Evolutionary conservation across 2,888 invertebrate genomes (phyloP), one percentile per base, ranked within the genome.

Genomic region (Pterobdella sp.): DNA sequence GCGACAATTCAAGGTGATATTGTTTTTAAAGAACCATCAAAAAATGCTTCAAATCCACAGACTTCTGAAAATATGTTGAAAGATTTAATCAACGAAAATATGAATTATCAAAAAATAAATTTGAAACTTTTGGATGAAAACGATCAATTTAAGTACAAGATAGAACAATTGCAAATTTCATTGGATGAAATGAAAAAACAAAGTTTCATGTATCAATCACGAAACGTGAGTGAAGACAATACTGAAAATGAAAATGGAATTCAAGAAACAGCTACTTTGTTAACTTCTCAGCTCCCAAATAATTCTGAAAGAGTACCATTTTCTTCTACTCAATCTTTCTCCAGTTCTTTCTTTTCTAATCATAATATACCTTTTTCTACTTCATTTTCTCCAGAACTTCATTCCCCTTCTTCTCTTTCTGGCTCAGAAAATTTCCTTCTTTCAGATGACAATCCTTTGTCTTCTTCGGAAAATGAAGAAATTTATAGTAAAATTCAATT

Each of bases 391-490:
- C 72, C 72, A 0, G 72, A 56, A 7, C 42, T 74, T 10, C 32
- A 73, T 7, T 74, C 74, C 14, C 74, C 74, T 1, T 31, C 69
- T 36, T 73, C 73, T 14, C 42, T 18, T 35, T 73, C 73, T 1
- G 73, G 73, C 3, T 72, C 74, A n/a, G 68, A 74, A 31, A 74
- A 67, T 36, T 52, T 71, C 37, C 60, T 72, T 22, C 4, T 37
- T 64, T 74, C 74, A 26, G 74, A 74, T 31, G 74, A 74, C 34
- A 72, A 72, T 3, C 32, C 31, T 18, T 34, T 14, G 42, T 72
- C 72, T 31, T 66, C 68, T 56, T 72, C 49, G 52, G 74, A 74
- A n/a, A 69, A 70, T 37, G 73, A 73, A 22, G 72, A 74, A 22
- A 29, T 72, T 3, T 65, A 72, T 22, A 35, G 37, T 29, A 74